These are phyloP conservation scores for Chromoteleia sp. DNA, from an alignment of 2,888 invertebrate species.

Conservation along the genomic window DNA sequence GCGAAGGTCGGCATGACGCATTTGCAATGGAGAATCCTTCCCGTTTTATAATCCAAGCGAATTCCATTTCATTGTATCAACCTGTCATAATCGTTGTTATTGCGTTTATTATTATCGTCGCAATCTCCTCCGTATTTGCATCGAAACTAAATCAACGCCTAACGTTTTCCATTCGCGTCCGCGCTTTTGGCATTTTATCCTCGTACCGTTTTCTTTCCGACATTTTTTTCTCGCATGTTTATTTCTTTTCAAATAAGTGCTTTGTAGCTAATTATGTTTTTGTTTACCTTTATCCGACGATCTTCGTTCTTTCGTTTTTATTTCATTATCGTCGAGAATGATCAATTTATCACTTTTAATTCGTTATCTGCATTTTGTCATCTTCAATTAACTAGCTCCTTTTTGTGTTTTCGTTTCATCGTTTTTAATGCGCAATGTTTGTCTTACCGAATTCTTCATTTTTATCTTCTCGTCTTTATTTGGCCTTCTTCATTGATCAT, in stretches of 20 bases:
- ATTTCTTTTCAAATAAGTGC: neutral
- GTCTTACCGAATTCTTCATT: too few relatives aligned
- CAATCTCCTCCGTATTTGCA: slow-evolving; percentile 49
- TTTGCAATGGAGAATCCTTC: slow-evolving; percentile 70
- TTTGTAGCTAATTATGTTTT: neutral
- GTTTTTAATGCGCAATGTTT: neutral
- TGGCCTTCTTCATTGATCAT: too few relatives aligned
- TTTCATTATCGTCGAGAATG: neutral
- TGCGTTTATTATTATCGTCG: slow-evolving; percentile 59
- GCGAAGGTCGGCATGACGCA: slow-evolving; percentile 78
- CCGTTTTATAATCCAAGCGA: slow-evolving; percentile 81
- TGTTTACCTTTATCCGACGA: neutral
- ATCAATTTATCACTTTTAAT: neutral
- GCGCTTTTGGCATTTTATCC: slow-evolving; percentile 2
- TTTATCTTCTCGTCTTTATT: too few relatives aligned
- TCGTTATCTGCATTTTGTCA: neutral
- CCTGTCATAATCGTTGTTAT: slow-evolving; percentile 69
- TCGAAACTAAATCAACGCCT: slow-evolving; percentile 55
- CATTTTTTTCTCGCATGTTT: too few relatives aligned
- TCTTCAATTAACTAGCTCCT: neutral
- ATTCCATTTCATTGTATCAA: slow-evolving; percentile 69
- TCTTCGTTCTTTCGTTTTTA: neutral
- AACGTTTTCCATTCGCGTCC: slow-evolving; percentile 16
- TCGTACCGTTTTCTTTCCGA: too few relatives aligned
- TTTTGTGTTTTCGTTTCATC: neutral